Base-by-base conservation (phyloP, 92 coral and sea anemone genomes). In the Palythoa heliodiscus region DNA sequence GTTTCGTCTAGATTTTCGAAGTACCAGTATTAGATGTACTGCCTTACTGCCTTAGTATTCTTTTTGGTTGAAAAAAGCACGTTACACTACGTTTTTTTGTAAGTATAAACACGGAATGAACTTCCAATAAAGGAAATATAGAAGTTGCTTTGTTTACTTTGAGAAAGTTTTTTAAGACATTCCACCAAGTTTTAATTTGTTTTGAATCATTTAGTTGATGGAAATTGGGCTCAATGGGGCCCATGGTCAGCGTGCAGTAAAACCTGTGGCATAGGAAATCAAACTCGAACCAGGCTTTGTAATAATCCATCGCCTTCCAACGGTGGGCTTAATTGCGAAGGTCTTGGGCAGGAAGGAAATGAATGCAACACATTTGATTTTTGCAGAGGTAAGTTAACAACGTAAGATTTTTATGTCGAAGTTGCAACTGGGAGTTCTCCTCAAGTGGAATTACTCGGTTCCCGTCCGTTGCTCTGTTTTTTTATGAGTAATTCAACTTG, bases 301-400 rank as follows among this genome's bases (percentile, higher is more conserved):
- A 58, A 58, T 14, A 58, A 58, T 58, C 76, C 76, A 17, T 20
- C 20, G 6, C 76, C 55, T 39, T 72, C 76, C 54, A 72, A 72
- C 55, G 76, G 76, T n/a, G 76, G 76, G 23, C 53, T 72, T 43
- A 16, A 43, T 43, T 72, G 55, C 29, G 53, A 72, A 13, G 76
- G 53, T 12, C 43, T 20, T 11, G 48, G 23, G 15, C 39, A 24
- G 15, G 81, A 57, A 19, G 37, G 47, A 52, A 35, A 50, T 24
- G 17, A 76, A 17, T 76, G 81, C 14, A 25, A 76, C 66, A 76
- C 81, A 24, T 76, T 76, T 23, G 67, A 48, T 54, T 5, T 22
- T 5, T 76, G 81, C 23, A 76, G 25, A 76, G 47, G 81, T 76
- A 9, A 38, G 16, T 10, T 72, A 1, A 70, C 73, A 35, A 70